phyloP scores from a whole-genome alignment of 2,888 invertebrate genomes.

The Seira ritae region DNA sequence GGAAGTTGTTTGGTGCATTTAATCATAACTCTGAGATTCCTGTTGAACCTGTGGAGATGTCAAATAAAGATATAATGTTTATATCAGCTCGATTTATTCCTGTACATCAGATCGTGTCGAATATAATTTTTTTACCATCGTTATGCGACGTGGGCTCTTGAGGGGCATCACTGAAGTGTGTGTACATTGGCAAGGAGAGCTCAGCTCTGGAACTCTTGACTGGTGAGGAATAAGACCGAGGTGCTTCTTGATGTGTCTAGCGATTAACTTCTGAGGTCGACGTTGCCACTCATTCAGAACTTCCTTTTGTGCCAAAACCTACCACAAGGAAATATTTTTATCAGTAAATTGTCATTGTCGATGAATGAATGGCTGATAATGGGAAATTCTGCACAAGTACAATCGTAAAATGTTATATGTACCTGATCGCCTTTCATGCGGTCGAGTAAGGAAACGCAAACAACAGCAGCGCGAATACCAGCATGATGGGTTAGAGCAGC shows the following conservation, averaged over 20 bases:
- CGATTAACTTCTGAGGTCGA: slow-evolving; percentile 89
- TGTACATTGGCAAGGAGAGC: slow-evolving; percentile 55
- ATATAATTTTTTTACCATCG: too few species aligned
- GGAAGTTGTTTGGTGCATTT: slow-evolving; percentile 5
- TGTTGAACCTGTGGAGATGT: too few species aligned
- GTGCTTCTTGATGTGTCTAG: slow-evolving; percentile 88
- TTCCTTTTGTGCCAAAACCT: slow-evolving; percentile 92
- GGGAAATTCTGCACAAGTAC: too few species aligned
- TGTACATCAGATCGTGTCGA: too few species aligned
- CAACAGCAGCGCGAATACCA: slow-evolving; percentile 93
- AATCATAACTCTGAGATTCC: slow-evolving; percentile 41
- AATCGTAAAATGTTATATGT: slow-evolving; percentile 67
- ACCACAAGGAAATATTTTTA: too few species aligned
- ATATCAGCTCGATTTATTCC: too few species aligned
- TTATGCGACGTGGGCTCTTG: slow-evolving; percentile 91
- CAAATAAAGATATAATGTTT: too few species aligned
- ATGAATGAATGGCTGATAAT: too few species aligned
- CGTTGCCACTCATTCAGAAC: slow-evolving; percentile 93
- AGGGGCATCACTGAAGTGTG: slow-evolving; percentile 86
- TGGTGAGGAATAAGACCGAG: slow-evolving; percentile 82
- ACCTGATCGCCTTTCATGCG: slow-evolving; percentile 96
- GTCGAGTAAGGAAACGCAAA: slow-evolving; percentile 95
- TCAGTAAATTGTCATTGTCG: too few species aligned
- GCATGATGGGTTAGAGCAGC: slow-evolving; percentile 96
- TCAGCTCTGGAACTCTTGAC: slow-evolving; percentile 33